Evolutionary conservation across 2,888 invertebrate species (phyloP), one percentile per base, ranked within the genome.

Genomic region (Aphodius granarius): DNA sequence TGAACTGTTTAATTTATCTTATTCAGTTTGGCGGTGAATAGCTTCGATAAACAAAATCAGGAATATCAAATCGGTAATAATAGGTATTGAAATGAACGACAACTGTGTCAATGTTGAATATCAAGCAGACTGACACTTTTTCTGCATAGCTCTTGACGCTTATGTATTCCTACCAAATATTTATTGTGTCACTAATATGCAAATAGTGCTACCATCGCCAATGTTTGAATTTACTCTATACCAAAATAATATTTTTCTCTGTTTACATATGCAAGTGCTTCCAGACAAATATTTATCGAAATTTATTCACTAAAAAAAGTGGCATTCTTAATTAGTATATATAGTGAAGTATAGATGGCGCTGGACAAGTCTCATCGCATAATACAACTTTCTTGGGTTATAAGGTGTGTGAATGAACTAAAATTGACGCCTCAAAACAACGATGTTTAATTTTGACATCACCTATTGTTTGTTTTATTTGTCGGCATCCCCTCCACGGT

Each of bases 1-100:
- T 68, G 20, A n/a, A 68, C 22, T 68, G 20, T n/a, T 66, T 66
- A 20, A 68, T 20, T 68, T 21, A n/a, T 65, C 43, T 43, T 43
- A 6, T 9, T 6, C 13, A 9, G 43, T 43, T 43, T 43, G 43
- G 9, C 43, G 43, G 6, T 43, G 43, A n/a, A n/a, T n/a, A n/a
- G n/a, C n/a, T n/a, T n/a, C n/a, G n/a, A n/a, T n/a, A n/a, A n/a
- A n/a, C n/a, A n/a, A n/a, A n/a, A n/a, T n/a, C n/a, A n/a, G n/a
- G n/a, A 43, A 43, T 43, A 43, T 43, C 43, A 43, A 43, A 43
- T 43, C 43, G 13, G 43, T 3, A 43, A 43, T 43, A 43, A 43
- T 6, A 43, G 9, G 13, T 43, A 43, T 43, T 43, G 9, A 43
- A 43, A 43, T 43, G 43, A 43, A 43, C 43, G 9, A 13, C 43